A percentile compares a stretch with the other conserved stretches of the same genome.
These are phyloP conservation scores for Champsocephalus gunnari DNA, from an alignment of 2,797 vertebrate species.

Conservation along the genomic window DNA sequence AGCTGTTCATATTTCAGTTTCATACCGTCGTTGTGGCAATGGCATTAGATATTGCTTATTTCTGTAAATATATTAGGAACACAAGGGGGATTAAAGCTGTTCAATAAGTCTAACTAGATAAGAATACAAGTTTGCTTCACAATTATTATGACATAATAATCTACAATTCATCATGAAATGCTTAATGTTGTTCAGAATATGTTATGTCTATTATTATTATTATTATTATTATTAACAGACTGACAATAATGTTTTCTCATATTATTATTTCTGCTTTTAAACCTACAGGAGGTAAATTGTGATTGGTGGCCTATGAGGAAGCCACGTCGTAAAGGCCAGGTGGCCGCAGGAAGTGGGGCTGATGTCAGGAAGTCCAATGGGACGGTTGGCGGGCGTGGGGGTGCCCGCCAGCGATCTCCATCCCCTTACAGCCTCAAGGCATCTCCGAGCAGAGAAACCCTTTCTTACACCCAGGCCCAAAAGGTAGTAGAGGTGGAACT, in stretches of 20 bases:
- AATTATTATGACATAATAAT: not conserved
- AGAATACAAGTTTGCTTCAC: not conserved
- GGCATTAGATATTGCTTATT: not conserved
- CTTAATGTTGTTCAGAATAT: not conserved
- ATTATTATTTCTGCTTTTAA: conserved; percentile 32
- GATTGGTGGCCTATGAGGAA: conserved; percentile 91
- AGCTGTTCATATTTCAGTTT: not conserved
- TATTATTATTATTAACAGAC: not conserved
- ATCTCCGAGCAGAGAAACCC: conserved; percentile 90
- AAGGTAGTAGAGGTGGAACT: conserved; percentile 97
- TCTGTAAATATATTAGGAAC: not conserved
- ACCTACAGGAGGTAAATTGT: conserved; percentile 68
- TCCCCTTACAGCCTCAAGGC: conserved; percentile 94
- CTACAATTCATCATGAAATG: not conserved
- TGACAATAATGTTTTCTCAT: conserved; percentile 21
- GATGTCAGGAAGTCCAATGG: conserved; percentile 81
- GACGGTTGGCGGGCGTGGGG: conserved; percentile 81
- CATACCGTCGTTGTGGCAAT: not conserved
- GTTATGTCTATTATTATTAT: not conserved
- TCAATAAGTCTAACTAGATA: not conserved
- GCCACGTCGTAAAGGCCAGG: conserved; percentile 90
- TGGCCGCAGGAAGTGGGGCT: conserved; percentile 77
- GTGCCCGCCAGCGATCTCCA: conserved; percentile 86
- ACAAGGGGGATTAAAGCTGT: not conserved
- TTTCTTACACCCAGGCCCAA: conserved; percentile 94